A percentile compares a stretch with the other conserved stretches of the same genome.
Conservation (phyloP, 2,113 vertebrate genomes). For the Psophia crepitans region DNA sequence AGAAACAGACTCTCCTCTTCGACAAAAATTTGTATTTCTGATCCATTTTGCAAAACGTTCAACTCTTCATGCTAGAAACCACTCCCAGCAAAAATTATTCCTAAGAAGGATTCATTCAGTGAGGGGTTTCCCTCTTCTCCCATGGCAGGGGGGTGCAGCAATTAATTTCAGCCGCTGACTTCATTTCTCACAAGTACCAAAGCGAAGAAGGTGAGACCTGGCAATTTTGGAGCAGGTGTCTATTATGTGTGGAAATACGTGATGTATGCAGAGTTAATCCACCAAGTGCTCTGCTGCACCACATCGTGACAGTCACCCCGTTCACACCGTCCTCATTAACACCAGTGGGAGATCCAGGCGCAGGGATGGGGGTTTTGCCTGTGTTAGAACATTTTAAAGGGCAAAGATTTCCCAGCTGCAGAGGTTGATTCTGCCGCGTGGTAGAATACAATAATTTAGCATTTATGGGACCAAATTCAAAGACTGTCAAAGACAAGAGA, state of each 20-base stretch:
- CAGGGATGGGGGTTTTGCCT: not conserved
- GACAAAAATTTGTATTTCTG: not conserved
- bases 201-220: conserved; percentile 21
- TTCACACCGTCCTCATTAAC: not conserved
- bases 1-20: not conserved
- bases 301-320: not conserved
- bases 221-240: conserved; percentile 23
- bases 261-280: conserved; percentile 20
- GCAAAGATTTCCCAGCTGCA: not conserved
- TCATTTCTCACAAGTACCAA: not conserved
- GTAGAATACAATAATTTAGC: not conserved
- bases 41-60: not conserved
- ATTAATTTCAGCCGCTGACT: conserved; percentile 5
- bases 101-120: not conserved
- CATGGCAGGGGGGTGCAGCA: not conserved
- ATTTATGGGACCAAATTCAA: not conserved
- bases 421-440: not conserved
- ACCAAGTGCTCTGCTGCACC: not conserved
- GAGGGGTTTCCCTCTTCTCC: not conserved
- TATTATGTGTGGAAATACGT: not conserved
- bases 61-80: not conserved
- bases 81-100: not conserved
- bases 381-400: not conserved
- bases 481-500: not conserved
- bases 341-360: not conserved